Conservation (phyloP, 2,888 invertebrate genomes). For the Dermolepida albohirtum region DNA sequence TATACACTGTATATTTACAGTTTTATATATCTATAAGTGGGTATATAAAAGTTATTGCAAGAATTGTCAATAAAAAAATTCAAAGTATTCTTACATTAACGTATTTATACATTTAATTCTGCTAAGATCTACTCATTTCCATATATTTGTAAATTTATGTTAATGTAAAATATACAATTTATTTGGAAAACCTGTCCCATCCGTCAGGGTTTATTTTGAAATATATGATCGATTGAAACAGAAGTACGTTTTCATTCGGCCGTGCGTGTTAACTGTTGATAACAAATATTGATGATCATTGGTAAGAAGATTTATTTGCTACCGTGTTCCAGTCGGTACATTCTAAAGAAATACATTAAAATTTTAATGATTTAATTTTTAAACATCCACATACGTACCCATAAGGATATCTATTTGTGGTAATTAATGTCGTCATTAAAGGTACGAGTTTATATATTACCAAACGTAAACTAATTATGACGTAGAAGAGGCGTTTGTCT, state of each 20-base stretch:
- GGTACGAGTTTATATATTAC: slow-evolving; percentile 28
- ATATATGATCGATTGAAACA: slow-evolving; percentile 28
- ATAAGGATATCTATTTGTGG: slow-evolving; percentile 35
- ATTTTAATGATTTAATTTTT: slow-evolving; percentile 40
- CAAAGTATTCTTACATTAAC: too few species aligned
- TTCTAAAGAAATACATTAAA: slow-evolving; percentile 33
- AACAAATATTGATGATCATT: slow-evolving; percentile 38
- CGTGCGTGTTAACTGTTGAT: slow-evolving; percentile 27
- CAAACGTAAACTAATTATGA: slow-evolving; percentile 34
- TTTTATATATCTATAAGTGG: too few species aligned
- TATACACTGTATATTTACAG: too few species aligned
- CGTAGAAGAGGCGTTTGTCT: slow-evolving; percentile 19
- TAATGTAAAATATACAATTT: slow-evolving; percentile 5
- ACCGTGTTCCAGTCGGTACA: slow-evolving; percentile 14
- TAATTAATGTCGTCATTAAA: slow-evolving; percentile 35
- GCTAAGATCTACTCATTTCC: too few species aligned
- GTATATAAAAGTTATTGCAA: too few species aligned
- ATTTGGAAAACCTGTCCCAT: slow-evolving; percentile 4
- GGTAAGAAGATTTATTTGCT: slow-evolving; percentile 38
- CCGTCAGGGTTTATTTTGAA: slow-evolving; percentile 4
- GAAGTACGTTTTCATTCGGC: slow-evolving; percentile 11
- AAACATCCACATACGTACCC: slow-evolving; percentile 32
- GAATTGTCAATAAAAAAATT: too few species aligned
- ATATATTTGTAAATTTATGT: too few species aligned
- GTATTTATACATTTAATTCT: too few species aligned